Evolutionary conservation across 2,888 invertebrate genomes (phyloP).

Genomic region (Noctuana brunneofusca): DNA sequence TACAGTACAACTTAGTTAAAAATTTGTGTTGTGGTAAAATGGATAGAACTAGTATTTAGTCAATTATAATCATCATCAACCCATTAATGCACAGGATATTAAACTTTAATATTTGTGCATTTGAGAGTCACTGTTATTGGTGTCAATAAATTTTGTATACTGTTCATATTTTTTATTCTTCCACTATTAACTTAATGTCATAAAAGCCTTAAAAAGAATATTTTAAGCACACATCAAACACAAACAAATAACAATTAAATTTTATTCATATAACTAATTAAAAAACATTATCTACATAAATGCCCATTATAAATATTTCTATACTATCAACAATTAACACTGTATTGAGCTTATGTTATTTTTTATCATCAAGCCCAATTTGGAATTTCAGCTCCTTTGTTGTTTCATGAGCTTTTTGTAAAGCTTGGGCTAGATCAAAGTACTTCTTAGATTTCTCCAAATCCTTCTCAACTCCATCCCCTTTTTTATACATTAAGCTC

Average conservation of each 20-base stretch:
- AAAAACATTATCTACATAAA: slow-evolving; percentile 18
- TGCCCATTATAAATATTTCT: not conserved
- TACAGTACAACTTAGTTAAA: no score
- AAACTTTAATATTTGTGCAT: no score
- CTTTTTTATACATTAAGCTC: slow-evolving; percentile 92
- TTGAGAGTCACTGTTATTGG: no score
- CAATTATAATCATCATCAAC: no score
- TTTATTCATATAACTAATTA: slow-evolving; percentile 1
- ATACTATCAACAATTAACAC: not conserved
- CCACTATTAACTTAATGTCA: no score
- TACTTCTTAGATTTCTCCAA: slow-evolving; percentile 87
- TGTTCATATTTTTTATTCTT: no score
- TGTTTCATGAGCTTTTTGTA: slow-evolving; percentile 85
- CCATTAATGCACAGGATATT: no score
- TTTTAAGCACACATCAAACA: not conserved
- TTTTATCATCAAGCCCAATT: slow-evolving; percentile 69
- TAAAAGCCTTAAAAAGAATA: no score
- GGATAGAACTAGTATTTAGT: no score
- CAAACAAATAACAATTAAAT: not conserved
- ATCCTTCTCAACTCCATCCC: slow-evolving; percentile 91
- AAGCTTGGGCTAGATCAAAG: slow-evolving; percentile 86
- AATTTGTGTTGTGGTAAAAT: no score
- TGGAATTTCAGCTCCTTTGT: slow-evolving; percentile 82
- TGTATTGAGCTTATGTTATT: slow-evolving; percentile 23
- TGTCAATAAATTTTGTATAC: no score